Base-by-base conservation (phyloP, 2,888 invertebrate genomes). In the Cosmia trapezina region DNA sequence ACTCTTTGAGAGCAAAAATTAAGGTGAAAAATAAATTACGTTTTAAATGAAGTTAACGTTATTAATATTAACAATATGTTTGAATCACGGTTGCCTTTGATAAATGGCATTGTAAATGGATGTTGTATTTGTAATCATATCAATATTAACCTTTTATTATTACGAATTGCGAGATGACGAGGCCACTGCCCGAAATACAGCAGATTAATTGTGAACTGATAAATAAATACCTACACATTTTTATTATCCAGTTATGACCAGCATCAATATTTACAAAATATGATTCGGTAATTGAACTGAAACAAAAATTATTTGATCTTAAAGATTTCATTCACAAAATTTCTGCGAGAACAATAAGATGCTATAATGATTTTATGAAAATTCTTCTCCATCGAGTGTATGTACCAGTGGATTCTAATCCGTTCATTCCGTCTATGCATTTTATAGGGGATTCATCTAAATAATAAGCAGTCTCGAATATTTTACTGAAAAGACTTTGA, bases 381-480 rank as follows among this genome's bases (percentile, higher is more conserved):
- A n/a, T 57, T 41, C 11, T 57, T 41, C 11, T 57, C 22, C 7
- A 45, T 33, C 14, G 17, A 12, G 17, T 6, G 37, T 47, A 12
- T 43, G 7, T 51, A 49, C 7, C 22, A 22, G 12, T 45, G 28
- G 11, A 8, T 47, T 53, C 12, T 22, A 47, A 82, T 56, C 28
- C 19, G 17, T 56, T 76, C 61, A 76, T 8, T n/a, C 17, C 9
- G 22, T 65, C 53, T 57, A 56, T 60, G 51, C 56, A 81, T 67
- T 61, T 56, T 76, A 33, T 67, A 81, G 68, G 61, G 33, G n/a
- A 65, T 76, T 67, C 33, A 57, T 67, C n/a, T 33, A 22, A 57
- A 61, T 82, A 77, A 56, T 56, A 61, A 77, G 12, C 17, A n/a
- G 45, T 33, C 47, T 76, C 61, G 33, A 74, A 75, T 57, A 57